Evolutionary conservation across 2,888 invertebrate species (phyloP), one percentile per base, ranked within the genome.

Genomic region (Nephrotoma guestfalica): DNA sequence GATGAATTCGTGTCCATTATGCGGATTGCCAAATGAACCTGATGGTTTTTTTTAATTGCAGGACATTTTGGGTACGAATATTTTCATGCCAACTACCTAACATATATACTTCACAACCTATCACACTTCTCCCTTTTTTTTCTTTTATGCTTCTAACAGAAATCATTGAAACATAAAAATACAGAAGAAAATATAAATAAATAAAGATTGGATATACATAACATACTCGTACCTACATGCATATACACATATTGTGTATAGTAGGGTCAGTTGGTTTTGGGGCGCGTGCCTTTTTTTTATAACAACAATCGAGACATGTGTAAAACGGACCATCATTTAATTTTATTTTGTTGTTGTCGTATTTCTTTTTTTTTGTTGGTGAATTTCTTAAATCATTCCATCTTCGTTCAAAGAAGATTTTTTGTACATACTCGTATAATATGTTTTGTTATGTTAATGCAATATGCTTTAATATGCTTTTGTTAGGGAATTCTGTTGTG

Each of bases 211-310:
- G 71, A 71, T 30, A 71, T 71, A 71, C 71, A 30, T 30, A 15
- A 15, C 51, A 71, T 30, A 71, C 30, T 30, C 71, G 9, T 30
- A 15, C 15, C 51, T 15, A 71, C 71, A 71, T 30, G 30, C 30
- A 71, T 51, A 51, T 13, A 18, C 9, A 71, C 51, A 71, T 30
- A 18, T 9, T 71, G 30, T 71, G n/a, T 13, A 47, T 47, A 84
- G 84, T 47, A 84, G 84, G 84, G 84, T 84, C 84, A 84, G 84
- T 84, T 84, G 84, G 41, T 84, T 83, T 84, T 84, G 41, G 84
- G 84, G 84, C 84, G 84, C 84, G 84, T 84, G 84, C 42, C 41
- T 42, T 42, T 84, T 84, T 41, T 41, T 41, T 41, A 15, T n/a
- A 84, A 41, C 84, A 42, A 84, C 41, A 84, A 84, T 84, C 84